A percentile compares a stretch with the other conserved stretches of the same genome.
phyloP scores from a whole-genome alignment of 2,113 vertebrate genomes.

The Cacatua alba region DNA sequence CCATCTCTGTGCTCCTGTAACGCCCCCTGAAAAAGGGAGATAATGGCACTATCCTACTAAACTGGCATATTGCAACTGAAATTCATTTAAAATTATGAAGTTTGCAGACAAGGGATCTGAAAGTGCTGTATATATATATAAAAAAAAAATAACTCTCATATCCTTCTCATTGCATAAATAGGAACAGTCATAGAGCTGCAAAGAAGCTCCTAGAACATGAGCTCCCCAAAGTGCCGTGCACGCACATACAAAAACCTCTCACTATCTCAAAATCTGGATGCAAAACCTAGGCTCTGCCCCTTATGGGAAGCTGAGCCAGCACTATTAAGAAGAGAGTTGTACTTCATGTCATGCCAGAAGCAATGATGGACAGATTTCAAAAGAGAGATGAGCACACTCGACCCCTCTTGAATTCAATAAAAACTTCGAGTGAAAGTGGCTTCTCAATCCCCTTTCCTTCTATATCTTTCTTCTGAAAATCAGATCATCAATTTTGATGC shows the following conservation, averaged over 20 bases:
- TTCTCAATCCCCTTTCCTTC: not conserved
- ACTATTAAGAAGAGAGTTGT: not conserved
- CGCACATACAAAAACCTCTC: not conserved
- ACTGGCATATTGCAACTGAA: not conserved
- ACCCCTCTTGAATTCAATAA: not conserved
- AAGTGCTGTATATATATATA: not conserved
- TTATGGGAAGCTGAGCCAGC: not conserved
- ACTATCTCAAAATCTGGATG: not conserved
- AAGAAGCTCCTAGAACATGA: not conserved
- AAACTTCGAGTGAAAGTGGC: not conserved
- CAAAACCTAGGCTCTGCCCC: not conserved
- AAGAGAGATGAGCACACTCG: not conserved
- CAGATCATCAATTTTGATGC: not conserved
- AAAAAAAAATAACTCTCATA: not conserved
- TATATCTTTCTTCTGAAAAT: not conserved
- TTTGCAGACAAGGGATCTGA: not conserved
- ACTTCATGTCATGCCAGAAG: not conserved
- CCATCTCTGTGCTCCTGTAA: not conserved
- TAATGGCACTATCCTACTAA: not conserved
- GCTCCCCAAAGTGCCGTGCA: not conserved
- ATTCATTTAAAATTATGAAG: not conserved
- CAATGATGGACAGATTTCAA: not conserved
- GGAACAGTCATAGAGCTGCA: not conserved
- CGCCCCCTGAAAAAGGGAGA: not conserved
- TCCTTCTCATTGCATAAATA: not conserved